Evolutionary conservation across 2,888 invertebrate species (phyloP).

Genomic region (Pachycephus smyrnensis): DNA sequence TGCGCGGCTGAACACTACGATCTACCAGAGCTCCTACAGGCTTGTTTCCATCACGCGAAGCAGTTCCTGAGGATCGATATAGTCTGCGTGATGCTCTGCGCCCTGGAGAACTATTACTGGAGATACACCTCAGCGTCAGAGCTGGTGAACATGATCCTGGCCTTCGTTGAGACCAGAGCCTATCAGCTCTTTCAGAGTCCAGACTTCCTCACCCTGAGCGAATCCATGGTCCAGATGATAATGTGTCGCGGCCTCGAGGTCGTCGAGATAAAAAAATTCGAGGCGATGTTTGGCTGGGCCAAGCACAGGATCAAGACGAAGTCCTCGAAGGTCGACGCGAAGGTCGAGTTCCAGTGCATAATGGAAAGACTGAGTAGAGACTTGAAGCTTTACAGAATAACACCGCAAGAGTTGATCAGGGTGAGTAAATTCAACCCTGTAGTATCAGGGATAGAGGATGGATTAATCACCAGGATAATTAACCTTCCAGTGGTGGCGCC

Average conservation of each 20-base stretch:
- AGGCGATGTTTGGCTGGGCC: constrained; percentile 94
- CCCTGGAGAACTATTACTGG: constrained; percentile 95
- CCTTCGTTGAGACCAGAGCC: constrained; percentile 89
- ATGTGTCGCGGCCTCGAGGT: constrained; percentile 93
- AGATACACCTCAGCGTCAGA: constrained; percentile 94
- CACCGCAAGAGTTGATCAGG: constrained; percentile 92
- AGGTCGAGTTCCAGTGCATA: constrained; percentile 90
- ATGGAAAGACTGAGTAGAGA: constrained; percentile 93
- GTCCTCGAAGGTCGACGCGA: constrained; percentile 78
- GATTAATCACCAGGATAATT: background rate
- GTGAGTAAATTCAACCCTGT: constrained; percentile 62
- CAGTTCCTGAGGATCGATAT: constrained; percentile 93
- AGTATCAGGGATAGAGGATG: background rate
- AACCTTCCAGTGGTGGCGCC: too few species aligned
- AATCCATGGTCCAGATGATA: constrained; percentile 95
- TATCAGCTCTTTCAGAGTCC: constrained; percentile 85
- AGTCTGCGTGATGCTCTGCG: constrained; percentile 92
- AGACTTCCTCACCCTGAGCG: constrained; percentile 89
- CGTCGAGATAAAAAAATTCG: constrained; percentile 90
- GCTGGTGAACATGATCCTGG: constrained; percentile 93
- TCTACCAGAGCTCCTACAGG: constrained; percentile 90
- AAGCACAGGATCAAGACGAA: constrained; percentile 82
- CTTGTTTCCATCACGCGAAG: constrained; percentile 95
- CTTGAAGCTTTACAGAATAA: constrained; percentile 89
- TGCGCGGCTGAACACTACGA: constrained; percentile 96